Conservation (phyloP, 2,888 invertebrate species). For the Drosophila meridionalis region DNA sequence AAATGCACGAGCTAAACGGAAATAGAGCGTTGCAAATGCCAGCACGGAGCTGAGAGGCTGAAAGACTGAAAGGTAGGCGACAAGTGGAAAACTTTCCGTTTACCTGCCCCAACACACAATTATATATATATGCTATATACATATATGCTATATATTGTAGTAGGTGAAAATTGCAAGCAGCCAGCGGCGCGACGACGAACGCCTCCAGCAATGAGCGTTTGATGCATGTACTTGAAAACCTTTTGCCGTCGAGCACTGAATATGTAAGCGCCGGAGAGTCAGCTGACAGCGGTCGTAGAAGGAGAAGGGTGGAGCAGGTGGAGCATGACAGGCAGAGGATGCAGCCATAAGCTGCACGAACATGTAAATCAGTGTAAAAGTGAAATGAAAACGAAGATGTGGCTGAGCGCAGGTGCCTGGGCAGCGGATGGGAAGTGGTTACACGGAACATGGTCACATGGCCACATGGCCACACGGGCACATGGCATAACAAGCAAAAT, state of each 20-base stretch:
- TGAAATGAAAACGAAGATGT: constrained; percentile 47
- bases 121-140: neutral
- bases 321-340: constrained; percentile 53
- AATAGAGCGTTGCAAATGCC: constrained; percentile 63
- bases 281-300: constrained; percentile 52
- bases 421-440: neutral
- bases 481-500: constrained; percentile 75
- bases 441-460: constrained; percentile 8
- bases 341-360: constrained; percentile 47
- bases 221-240: constrained; percentile 72
- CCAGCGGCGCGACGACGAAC: constrained; percentile 28
- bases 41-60: constrained; percentile 35
- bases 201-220: constrained; percentile 64
- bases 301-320: neutral
- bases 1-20: constrained; percentile 69
- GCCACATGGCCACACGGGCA: constrained; percentile 33
- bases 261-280: constrained; percentile 43
- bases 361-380: constrained; percentile 57
- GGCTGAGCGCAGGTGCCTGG: constrained; percentile 22
- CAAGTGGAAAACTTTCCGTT: constrained; percentile 61
- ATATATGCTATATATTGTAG: neutral
- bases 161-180: constrained; percentile 23
- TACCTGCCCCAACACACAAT: constrained; percentile 32
- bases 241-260: constrained; percentile 46
- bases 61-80: constrained; percentile 42